Conservation (phyloP, 2,888 invertebrate species). For the Tenthredo scrophulariae region DNA sequence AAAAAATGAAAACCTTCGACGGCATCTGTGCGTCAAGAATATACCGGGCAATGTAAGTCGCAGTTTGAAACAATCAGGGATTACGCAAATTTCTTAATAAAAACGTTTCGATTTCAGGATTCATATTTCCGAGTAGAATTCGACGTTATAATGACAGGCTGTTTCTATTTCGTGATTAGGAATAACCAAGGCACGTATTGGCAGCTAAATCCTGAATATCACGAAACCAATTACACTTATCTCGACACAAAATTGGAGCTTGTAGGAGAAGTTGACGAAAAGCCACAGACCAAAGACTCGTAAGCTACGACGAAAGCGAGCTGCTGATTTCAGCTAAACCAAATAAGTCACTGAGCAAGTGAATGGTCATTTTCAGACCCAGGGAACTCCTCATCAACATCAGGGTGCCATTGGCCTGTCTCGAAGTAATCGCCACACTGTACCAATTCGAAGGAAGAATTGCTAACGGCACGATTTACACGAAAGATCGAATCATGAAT, state of each 20-base stretch:
- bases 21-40: too few relatives aligned
- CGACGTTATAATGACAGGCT: neutral
- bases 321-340: too few relatives aligned
- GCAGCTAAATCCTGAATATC: neutral
- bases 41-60: too few relatives aligned
- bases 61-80: too few relatives aligned
- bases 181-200: neutral
- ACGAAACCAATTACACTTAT: neutral
- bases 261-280: neutral
- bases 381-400: neutral
- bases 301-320: neutral
- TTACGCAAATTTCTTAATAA: too few relatives aligned
- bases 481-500: neutral
- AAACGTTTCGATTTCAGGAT: too few relatives aligned
- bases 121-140: too few relatives aligned
- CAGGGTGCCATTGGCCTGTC: neutral
- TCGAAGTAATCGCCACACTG: neutral
- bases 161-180: neutral
- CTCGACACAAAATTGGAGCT: neutral
- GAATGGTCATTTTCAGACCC: too few relatives aligned
- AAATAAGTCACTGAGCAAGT: too few relatives aligned
- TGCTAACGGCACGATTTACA: neutral
- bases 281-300: neutral
- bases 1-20: too few relatives aligned
- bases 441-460: neutral